phyloP scores from a whole-genome alignment of 1,140 invertebrate species.

The Drosophila nannoptera region DNA sequence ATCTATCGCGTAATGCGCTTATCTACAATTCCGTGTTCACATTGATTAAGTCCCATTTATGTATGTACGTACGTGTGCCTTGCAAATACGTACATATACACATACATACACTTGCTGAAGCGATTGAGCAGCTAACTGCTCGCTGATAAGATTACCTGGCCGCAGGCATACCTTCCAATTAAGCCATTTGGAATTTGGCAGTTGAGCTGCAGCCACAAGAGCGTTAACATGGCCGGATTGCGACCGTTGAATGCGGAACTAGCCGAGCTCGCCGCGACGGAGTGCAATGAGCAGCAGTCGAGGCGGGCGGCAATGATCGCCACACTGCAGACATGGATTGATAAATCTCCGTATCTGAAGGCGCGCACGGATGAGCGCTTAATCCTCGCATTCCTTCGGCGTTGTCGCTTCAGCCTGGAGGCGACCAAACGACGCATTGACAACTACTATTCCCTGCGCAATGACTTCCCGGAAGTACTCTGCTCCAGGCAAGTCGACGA shows the following conservation, averaged over 20 bases:
- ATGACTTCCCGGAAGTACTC: constrained; percentile 81
- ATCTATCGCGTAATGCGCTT: constrained; percentile 51
- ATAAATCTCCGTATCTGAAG: constrained; percentile 82
- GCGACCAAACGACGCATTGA: constrained; percentile 83
- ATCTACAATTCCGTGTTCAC: constrained; percentile 18
- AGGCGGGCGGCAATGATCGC: constrained; percentile 79
- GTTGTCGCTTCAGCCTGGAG: constrained; percentile 85
- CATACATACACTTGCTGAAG: constrained; percentile 5
- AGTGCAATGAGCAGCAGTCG: constrained; percentile 81
- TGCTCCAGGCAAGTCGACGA: constrained; percentile 66
- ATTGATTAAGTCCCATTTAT: background rate
- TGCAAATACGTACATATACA: background rate
- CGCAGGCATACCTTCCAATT: background rate
- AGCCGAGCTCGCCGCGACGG: constrained; percentile 79
- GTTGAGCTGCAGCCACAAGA: constrained; percentile 31
- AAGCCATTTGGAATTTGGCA: constrained; percentile 26
- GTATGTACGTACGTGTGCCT: constrained; percentile 17
- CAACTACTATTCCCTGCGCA: constrained; percentile 82
- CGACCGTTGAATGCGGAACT: constrained; percentile 47
- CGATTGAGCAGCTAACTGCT: constrained; percentile 52
- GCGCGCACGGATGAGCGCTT: constrained; percentile 81
- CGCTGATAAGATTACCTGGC: constrained; percentile 56
- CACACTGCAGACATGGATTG: constrained; percentile 82
- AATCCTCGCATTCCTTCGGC: constrained; percentile 82
- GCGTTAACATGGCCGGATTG: constrained; percentile 67